phyloP scores from a whole-genome alignment of 2,113 vertebrate genomes.

The Pelusios castaneus region DNA sequence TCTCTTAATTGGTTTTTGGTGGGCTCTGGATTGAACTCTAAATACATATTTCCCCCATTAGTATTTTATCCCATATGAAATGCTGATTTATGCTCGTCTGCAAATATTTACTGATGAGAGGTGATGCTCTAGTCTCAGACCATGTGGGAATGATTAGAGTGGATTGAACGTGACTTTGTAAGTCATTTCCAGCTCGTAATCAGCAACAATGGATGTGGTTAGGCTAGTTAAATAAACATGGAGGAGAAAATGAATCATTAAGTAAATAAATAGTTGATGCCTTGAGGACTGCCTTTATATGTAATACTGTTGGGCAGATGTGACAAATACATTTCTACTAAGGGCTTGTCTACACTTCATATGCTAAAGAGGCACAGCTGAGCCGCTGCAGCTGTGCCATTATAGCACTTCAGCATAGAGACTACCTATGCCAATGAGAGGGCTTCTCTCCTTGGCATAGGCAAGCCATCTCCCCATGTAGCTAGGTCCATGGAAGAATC shows the following conservation, averaged over 20 bases:
- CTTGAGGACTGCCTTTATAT: conserved; percentile 27
- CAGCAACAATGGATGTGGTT: conserved; percentile 72
- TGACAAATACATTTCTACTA: not conserved
- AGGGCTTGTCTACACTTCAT: not conserved
- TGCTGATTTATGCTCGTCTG: not conserved
- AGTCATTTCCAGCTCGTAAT: conserved; percentile 70
- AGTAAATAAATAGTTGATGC: conserved; percentile 37
- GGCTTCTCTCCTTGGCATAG: not conserved
- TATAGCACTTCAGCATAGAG: not conserved
- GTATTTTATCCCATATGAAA: not conserved
- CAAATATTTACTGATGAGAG: conserved; percentile 26
- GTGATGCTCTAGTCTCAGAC: conserved; percentile 60
- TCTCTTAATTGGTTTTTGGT: not conserved
- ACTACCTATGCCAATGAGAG: not conserved
- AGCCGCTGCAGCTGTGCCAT: not conserved
- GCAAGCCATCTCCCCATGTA: too few relatives aligned
- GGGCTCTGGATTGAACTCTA: not conserved
- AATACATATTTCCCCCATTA: not conserved
- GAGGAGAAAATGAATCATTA: conserved; percentile 71
- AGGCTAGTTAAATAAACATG: conserved; percentile 60
- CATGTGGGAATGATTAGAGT: conserved; percentile 38
- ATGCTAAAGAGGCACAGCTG: not conserved
- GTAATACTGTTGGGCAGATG: not conserved
- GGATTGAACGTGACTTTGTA: conserved; percentile 62
- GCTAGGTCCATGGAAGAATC: too few relatives aligned